phyloP scores from a whole-genome alignment of 1,140 invertebrate species.

The Pseudomyrmex flavicornis region DNA sequence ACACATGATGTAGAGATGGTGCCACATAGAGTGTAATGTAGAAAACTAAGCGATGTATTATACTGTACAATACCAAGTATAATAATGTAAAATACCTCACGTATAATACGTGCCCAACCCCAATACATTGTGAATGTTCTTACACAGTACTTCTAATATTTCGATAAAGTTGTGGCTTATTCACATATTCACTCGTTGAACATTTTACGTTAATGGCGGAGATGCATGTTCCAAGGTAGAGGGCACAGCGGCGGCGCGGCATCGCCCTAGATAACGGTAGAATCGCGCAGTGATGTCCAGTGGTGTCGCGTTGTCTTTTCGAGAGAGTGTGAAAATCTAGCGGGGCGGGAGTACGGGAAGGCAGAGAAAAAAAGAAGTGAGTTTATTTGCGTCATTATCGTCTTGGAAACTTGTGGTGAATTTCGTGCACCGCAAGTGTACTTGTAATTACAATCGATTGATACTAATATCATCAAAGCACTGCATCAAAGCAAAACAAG shows the following conservation, averaged over 20 bases:
- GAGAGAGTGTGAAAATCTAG: conserved; percentile 64
- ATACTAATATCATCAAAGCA: conserved; percentile 28
- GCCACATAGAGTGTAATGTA: too few species aligned
- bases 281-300: conserved; percentile 76
- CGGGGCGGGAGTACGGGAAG: conserved; percentile 28
- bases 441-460: conserved; percentile 28
- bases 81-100: too few species aligned
- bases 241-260: conserved; percentile 70
- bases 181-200: conserved; percentile 5
- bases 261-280: conserved; percentile 84
- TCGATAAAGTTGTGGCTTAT: neutral
- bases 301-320: conserved; percentile 67
- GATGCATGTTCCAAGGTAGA: conserved; percentile 56
- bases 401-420: conserved; percentile 33
- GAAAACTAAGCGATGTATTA: too few species aligned
- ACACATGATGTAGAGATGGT: too few species aligned
- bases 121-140: neutral
- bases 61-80: too few species aligned
- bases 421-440: conserved; percentile 1
- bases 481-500: neutral
- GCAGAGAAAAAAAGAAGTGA: conserved; percentile 35
- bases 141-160: too few species aligned
- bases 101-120: too few species aligned
- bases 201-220: neutral
- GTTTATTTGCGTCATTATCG: conserved; percentile 31